Percentiles rank a stretch among this genome's conserved stretches.
phyloP scores from a whole-genome alignment of 1,140 invertebrate species.

The Papilio dardanus region DNA sequence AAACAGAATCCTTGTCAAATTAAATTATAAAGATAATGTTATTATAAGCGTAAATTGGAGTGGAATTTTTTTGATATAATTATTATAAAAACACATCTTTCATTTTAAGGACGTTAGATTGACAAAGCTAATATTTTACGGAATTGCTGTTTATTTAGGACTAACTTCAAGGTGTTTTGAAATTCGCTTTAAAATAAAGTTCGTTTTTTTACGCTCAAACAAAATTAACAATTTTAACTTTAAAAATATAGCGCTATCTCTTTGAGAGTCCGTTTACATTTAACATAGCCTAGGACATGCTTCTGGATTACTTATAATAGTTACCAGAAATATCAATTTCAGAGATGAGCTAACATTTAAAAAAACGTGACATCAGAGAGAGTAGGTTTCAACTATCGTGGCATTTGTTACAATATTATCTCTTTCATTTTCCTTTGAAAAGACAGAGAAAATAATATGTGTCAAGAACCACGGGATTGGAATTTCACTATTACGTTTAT shows the following conservation, averaged over 20 bases:
- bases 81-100: conserved; percentile 4
- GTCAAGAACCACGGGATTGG: too few relatives aligned
- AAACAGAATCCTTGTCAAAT: not conserved
- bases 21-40: not conserved
- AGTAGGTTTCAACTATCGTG: too few relatives aligned
- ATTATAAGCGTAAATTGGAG: not conserved
- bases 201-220: not conserved
- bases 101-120: conserved; percentile 9
- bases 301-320: too few relatives aligned
- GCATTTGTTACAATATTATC: too few relatives aligned
- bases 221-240: not conserved
- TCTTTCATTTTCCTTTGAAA: too few relatives aligned
- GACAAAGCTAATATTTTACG: conserved; percentile 20
- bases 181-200: not conserved
- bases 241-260: not conserved
- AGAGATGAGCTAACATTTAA: too few relatives aligned
- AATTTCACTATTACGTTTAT: too few relatives aligned
- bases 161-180: conserved; percentile 9
- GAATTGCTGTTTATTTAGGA: conserved; percentile 12
- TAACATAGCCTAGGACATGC: too few relatives aligned
- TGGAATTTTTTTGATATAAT: not conserved
- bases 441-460: too few relatives aligned
- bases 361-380: too few relatives aligned
- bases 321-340: too few relatives aligned
- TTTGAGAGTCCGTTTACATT: too few relatives aligned